Evolutionary conservation across 2,888 invertebrate species (phyloP), one percentile per base, ranked within the genome.

Genomic region (Epistrophella euchroma): DNA sequence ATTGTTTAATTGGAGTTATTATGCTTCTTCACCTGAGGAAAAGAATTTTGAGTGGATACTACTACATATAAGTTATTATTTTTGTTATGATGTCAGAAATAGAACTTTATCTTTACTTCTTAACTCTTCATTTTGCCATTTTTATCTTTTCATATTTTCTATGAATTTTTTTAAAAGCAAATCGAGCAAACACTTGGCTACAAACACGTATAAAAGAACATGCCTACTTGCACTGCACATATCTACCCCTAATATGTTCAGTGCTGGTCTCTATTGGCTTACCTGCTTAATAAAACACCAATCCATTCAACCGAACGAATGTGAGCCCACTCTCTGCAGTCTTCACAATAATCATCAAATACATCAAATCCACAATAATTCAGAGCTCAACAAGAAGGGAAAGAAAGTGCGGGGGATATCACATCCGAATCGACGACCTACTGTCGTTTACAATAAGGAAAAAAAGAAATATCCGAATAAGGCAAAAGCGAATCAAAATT

Each of bases 321-420:
- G 4, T 25, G 2, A 75, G 32, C 47, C 74, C 60, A 66, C 66
- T 17, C 66, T 17, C 2, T 32, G 32, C 11, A 56, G 32, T 28
- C 32, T 32, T 56, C 50, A 19, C 4, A 62, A 52, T n/a, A 55
- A 62, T 58, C 64, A 71, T 45, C 68, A 22, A 22, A 43, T 43
- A 55, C 71, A 71, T 55, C 68, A 25, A 19, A 52, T 3, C 40
- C 9, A 45, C 19, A 4, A 80, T 35, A 47, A 37, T 55, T 45
- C 15, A 22, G 22, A 40, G 56, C 55, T 45, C 25, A 52, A 10
- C 15, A 13, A 50, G 68, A 55, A 68, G 25, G 25, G 73, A 74
- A 74, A 83, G 17, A 64, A 78, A 74, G 74, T 83, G 78, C 83
- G 83, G 83, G 83, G 83, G 78, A 74, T 55, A 68, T 68, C 58